phyloP scores from a whole-genome alignment of 2,888 invertebrate genomes.

The Habroteleia sp. region DNA sequence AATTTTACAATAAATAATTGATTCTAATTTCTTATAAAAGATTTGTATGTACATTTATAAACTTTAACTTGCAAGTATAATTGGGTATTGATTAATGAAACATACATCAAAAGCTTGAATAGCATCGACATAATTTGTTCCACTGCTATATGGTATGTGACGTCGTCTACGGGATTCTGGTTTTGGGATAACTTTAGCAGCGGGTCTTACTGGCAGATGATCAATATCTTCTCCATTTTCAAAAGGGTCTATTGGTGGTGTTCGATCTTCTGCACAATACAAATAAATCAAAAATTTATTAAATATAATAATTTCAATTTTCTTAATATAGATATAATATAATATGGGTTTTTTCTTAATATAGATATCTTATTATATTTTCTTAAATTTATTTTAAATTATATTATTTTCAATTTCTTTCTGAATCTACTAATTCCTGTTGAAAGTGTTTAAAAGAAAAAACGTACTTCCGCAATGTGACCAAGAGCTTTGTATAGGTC shows the following conservation, averaged over 20 bases:
- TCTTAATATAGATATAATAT: too few relatives aligned
- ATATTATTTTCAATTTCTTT: too few relatives aligned
- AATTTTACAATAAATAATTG: too few relatives aligned
- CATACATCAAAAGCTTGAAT: conserved; percentile 80
- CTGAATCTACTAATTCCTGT: too few relatives aligned
- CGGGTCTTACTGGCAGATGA: conserved; percentile 71
- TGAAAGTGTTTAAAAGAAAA: conserved; percentile 27
- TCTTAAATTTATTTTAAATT: too few relatives aligned
- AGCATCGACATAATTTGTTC: conserved; percentile 77
- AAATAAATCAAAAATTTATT: not conserved
- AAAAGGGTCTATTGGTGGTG: conserved; percentile 42
- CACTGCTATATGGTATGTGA: conserved; percentile 68
- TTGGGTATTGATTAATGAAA: too few relatives aligned
- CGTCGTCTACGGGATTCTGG: conserved; percentile 60
- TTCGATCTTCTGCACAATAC: conserved; percentile 59
- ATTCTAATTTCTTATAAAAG: too few relatives aligned
- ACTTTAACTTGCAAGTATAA: too few relatives aligned
- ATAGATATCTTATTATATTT: too few relatives aligned
- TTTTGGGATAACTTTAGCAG: conserved; percentile 58
- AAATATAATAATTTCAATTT: too few relatives aligned
- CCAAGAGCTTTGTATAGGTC: conserved; percentile 72
- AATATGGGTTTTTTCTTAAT: too few relatives aligned
- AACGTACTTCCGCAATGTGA: conserved; percentile 75
- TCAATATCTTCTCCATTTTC: conserved; percentile 73
- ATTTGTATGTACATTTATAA: too few relatives aligned